Conservation (phyloP, 2,113 vertebrate species). For the Pristiophorus japonicus region DNA sequence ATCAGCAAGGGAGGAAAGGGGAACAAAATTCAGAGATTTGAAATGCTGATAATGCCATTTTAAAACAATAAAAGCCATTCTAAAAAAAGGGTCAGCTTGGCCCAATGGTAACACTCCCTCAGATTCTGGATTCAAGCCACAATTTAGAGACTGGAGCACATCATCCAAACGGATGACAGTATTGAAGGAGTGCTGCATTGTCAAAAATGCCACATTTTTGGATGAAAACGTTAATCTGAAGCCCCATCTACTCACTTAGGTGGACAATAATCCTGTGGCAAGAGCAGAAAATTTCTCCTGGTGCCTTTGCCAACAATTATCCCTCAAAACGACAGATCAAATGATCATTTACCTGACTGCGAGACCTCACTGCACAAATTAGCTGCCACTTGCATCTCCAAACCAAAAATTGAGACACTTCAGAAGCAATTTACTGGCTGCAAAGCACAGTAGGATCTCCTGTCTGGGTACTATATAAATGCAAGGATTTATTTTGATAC, state of each 20-base stretch:
- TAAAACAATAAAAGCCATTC: background rate
- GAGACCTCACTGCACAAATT: background rate
- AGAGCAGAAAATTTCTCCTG: background rate
- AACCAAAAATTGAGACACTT: background rate
- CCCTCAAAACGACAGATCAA: background rate
- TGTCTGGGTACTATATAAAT: background rate
- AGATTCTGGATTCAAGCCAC: background rate
- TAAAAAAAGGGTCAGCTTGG: background rate
- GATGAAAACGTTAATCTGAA: too few relatives aligned
- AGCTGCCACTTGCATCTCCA: background rate
- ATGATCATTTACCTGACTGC: background rate
- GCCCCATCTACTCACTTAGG: too few relatives aligned
- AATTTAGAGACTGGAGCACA: background rate
- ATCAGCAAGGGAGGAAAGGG: background rate
- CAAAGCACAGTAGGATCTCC: background rate
- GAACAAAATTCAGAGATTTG: background rate
- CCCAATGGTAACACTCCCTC: background rate
- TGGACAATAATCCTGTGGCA: background rate
- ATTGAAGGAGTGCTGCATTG: background rate
- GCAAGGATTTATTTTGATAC: background rate
- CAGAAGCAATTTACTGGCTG: background rate
- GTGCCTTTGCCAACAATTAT: background rate
- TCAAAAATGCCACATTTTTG: too few relatives aligned
- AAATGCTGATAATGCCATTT: background rate
- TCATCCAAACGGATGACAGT: background rate